Percentiles rank a stretch among this genome's conserved stretches.
These are phyloP conservation scores for Drosophila sp. DNA, from an alignment of 1,140 invertebrate species.

Conservation along the genomic window DNA sequence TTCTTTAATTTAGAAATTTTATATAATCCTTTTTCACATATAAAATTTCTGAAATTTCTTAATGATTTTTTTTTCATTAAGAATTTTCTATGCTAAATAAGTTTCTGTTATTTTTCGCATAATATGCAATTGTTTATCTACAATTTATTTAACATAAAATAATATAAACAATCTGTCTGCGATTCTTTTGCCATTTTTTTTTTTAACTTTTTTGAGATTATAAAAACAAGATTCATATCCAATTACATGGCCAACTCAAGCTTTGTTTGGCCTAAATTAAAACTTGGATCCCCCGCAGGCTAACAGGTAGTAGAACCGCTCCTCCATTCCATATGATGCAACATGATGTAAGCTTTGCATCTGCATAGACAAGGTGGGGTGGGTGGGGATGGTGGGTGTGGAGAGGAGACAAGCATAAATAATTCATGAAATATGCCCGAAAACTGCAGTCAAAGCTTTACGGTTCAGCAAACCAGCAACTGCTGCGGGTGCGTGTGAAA, in stretches of 20 bases:
- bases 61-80: too few relatives aligned
- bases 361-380: conserved; percentile 10
- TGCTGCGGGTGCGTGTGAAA: conserved; percentile 13
- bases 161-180: not conserved
- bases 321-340: not conserved
- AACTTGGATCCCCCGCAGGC: not conserved
- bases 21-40: too few relatives aligned
- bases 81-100: too few relatives aligned
- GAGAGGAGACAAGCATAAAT: not conserved
- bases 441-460: conserved; percentile 22
- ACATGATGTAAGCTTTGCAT: conserved; percentile 23
- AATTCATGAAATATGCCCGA: conserved; percentile 14
- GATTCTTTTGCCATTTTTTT: conserved; percentile 8
- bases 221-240: not conserved
- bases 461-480: conserved; percentile 41
- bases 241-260: not conserved
- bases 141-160: too few relatives aligned
- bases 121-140: too few relatives aligned
- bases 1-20: too few relatives aligned
- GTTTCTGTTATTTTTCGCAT: too few relatives aligned
- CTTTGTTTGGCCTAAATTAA: conserved; percentile 24
- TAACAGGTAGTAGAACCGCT: not conserved
- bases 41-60: too few relatives aligned
- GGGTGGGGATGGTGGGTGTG: not conserved
- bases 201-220: not conserved